Evolutionary conservation across 2,888 invertebrate species (phyloP).

Genomic region (Periphyllus acericola): DNA sequence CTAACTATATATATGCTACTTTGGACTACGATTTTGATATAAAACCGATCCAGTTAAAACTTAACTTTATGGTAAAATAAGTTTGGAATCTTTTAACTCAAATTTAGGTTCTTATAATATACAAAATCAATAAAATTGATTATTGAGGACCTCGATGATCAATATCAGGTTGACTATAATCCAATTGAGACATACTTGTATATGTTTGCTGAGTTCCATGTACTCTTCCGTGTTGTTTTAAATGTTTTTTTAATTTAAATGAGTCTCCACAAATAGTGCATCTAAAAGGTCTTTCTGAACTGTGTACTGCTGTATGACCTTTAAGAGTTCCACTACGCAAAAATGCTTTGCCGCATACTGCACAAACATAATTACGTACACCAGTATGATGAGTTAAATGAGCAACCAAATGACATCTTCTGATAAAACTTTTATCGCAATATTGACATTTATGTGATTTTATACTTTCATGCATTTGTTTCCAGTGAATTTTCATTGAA

Average conservation of each 20-base stretch:
- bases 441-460: constrained; percentile 70
- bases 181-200: constrained; percentile 6
- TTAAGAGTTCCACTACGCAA: constrained; percentile 61
- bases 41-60: no score
- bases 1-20: no score
- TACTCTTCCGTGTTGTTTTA: constrained; percentile 62
- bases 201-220: constrained; percentile 42
- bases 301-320: constrained; percentile 63
- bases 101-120: neutral
- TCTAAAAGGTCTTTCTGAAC: constrained; percentile 66
- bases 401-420: constrained; percentile 63
- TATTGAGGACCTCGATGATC: neutral
- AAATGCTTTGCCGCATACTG: constrained; percentile 62
- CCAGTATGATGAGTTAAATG: constrained; percentile 63
- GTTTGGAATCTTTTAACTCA: neutral
- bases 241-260: constrained; percentile 63
- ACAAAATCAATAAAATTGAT: neutral
- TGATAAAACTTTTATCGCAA: constrained; percentile 70
- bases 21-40: no score
- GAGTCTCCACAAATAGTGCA: constrained; percentile 69
- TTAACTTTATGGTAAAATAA: neutral
- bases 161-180: neutral
- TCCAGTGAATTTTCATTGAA: constrained; percentile 72
- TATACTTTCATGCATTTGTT: constrained; percentile 69
- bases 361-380: constrained; percentile 63